These are phyloP conservation scores for Nesidiocoris tenuis DNA, from an alignment of 2,888 invertebrate genomes.

Conservation along the genomic window DNA sequence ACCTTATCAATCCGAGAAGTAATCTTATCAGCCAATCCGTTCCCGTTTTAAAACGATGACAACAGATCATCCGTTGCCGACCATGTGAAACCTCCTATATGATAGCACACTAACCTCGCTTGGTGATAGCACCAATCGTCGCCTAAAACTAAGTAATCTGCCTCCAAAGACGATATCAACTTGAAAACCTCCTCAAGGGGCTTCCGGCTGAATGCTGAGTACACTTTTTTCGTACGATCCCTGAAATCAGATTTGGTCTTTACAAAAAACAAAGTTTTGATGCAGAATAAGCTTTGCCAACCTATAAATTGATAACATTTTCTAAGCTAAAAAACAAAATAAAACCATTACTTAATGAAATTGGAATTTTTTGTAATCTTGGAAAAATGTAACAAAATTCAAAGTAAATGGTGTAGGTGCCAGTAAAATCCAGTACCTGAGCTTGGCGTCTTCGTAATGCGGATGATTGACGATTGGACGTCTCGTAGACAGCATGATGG, in stretches of 20 bases:
- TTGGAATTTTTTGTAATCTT: not conserved
- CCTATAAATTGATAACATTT: no score
- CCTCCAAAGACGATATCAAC: conserved; percentile 65
- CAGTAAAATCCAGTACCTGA: conserved; percentile 60
- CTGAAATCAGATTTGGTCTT: conserved; percentile 58
- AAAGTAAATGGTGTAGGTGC: not conserved
- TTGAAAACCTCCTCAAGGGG: conserved; percentile 67
- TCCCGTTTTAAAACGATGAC: not conserved
- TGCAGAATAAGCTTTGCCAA: not conserved
- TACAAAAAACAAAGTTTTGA: conserved; percentile 31
- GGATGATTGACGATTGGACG: conserved; percentile 83
- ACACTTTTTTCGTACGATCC: conserved; percentile 74
- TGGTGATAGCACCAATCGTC: conserved; percentile 66
- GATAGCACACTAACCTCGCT: conserved; percentile 58
- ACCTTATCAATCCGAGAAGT: no score
- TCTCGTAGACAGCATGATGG: conserved; percentile 72
- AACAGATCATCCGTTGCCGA: no score
- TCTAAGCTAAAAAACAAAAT: conserved; percentile 12
- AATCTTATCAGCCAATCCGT: no score
- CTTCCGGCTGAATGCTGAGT: conserved; percentile 77
- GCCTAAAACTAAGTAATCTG: conserved; percentile 74
- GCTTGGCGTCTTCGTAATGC: conserved; percentile 77
- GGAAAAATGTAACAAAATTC: not conserved
- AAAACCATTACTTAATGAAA: not conserved
- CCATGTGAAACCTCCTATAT: not conserved